phyloP scores from a whole-genome alignment of 1,140 invertebrate species.

The Euura lappo region DNA sequence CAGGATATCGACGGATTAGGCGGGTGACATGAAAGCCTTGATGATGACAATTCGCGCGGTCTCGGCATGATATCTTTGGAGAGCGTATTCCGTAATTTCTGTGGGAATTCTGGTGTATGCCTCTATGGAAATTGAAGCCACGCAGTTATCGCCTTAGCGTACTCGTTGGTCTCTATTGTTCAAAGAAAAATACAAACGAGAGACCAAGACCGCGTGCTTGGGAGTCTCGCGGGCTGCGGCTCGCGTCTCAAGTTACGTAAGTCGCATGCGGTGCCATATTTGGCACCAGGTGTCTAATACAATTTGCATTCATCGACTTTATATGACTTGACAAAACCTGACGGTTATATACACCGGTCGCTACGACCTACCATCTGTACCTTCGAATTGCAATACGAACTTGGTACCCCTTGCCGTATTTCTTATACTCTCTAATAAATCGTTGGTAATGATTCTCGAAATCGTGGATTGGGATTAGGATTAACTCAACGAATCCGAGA shows the following conservation, averaged over 20 bases:
- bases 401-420: no score
- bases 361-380: no score
- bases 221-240: neutral
- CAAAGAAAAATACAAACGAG: neutral
- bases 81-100: neutral
- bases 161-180: neutral
- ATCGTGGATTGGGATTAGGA: no score
- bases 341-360: no score
- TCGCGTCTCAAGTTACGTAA: neutral
- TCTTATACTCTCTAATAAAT: no score
- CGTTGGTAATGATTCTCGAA: no score
- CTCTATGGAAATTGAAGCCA: constrained; percentile 5
- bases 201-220: neutral
- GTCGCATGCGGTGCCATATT: neutral
- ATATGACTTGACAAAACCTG: no score
- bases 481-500: no score
- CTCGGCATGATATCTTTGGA: neutral
- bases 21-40: no score
- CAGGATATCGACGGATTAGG: no score
- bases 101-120: neutral
- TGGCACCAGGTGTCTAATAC: constrained; percentile 4
- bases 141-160: neutral
- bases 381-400: no score
- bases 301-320: neutral
- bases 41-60: neutral